Conservation (phyloP, 2,888 invertebrate genomes). For the Lordiphosa fenestrarum region DNA sequence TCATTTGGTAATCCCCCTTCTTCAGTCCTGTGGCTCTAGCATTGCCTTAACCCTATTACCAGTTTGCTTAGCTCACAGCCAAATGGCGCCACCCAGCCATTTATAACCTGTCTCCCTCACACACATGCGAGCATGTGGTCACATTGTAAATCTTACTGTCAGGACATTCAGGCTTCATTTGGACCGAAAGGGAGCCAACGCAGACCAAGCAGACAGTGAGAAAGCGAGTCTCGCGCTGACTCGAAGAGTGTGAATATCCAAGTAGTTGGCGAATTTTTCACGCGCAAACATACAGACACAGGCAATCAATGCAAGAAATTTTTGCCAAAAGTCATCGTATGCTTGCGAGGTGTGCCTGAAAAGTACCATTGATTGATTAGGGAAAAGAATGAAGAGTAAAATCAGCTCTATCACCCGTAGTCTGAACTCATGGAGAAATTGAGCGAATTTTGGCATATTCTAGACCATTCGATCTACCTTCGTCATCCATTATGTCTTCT, state of each 20-base stretch:
- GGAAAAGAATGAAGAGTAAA: no score
- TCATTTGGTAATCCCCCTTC: slow-evolving; percentile 5
- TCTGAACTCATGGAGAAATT: no score
- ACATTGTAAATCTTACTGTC: slow-evolving; percentile 71
- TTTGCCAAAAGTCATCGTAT: slow-evolving; percentile 49
- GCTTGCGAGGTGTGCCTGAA: slow-evolving; percentile 10
- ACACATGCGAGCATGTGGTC: slow-evolving; percentile 50
- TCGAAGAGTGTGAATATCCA: slow-evolving; percentile 8
- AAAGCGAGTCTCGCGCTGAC: slow-evolving; percentile 1
- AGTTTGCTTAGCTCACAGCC: slow-evolving; percentile 50
- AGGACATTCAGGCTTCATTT: slow-evolving; percentile 64
- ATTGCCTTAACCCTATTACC: slow-evolving; percentile 58
- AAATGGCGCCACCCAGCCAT: slow-evolving; percentile 70
- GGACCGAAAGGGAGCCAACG: slow-evolving; percentile 10
- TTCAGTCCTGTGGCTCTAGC: slow-evolving; percentile 15
- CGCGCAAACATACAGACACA: slow-evolving; percentile 17
- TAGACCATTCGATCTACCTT: no score
- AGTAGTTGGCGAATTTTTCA: slow-evolving; percentile 46
- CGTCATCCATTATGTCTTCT: no score
- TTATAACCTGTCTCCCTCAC: slow-evolving; percentile 49
- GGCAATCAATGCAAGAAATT: slow-evolving; percentile 63
- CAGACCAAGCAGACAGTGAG: neutral
- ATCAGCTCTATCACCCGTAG: no score
- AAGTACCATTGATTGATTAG: neutral
- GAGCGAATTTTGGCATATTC: no score